Evolutionary conservation across 2,888 invertebrate genomes (phyloP).

Genomic region (Euzophera pinguis): DNA sequence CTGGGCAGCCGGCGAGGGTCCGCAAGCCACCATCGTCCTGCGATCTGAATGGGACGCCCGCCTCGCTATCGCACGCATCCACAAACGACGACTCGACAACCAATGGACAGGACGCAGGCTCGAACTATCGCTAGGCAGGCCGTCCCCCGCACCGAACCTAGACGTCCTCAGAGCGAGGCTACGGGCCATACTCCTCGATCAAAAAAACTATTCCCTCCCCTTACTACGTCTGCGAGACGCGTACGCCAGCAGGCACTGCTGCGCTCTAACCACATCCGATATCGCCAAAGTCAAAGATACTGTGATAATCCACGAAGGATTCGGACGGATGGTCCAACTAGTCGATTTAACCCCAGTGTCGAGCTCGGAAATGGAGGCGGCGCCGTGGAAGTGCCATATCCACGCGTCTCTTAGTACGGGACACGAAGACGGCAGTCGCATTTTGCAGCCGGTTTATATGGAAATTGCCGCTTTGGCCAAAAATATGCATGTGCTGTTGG

Average conservation of each 20-base stretch:
- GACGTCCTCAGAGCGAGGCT: constrained; percentile 84
- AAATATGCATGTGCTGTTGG: constrained; percentile 84
- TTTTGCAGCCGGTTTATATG: constrained; percentile 84
- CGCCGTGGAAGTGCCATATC: constrained; percentile 75
- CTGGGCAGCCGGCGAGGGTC: constrained; percentile 65
- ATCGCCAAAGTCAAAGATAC: constrained; percentile 88
- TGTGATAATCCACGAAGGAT: constrained; percentile 69
- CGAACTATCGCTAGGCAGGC: constrained; percentile 84
- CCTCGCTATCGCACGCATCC: constrained; percentile 89
- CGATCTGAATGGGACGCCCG: constrained; percentile 85
- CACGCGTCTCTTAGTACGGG: constrained; percentile 58
- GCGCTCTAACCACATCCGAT: constrained; percentile 85
- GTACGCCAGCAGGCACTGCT: constrained; percentile 89
- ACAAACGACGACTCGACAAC: constrained; percentile 86
- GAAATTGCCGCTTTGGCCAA: constrained; percentile 82
- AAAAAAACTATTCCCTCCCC: constrained; percentile 86
- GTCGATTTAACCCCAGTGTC: constrained; percentile 56
- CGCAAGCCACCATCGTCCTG: constrained; percentile 86
- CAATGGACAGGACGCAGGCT: constrained; percentile 85
- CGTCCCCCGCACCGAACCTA: constrained; percentile 81
- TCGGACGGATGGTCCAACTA: constrained; percentile 65
- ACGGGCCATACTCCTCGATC: constrained; percentile 86
- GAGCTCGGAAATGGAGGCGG: constrained; percentile 60
- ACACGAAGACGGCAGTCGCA: constrained; percentile 67
- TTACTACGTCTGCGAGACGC: constrained; percentile 90